These are phyloP conservation scores for Pseudolycoriella hygida DNA, from an alignment of 2,888 invertebrate genomes.

Conservation along the genomic window DNA sequence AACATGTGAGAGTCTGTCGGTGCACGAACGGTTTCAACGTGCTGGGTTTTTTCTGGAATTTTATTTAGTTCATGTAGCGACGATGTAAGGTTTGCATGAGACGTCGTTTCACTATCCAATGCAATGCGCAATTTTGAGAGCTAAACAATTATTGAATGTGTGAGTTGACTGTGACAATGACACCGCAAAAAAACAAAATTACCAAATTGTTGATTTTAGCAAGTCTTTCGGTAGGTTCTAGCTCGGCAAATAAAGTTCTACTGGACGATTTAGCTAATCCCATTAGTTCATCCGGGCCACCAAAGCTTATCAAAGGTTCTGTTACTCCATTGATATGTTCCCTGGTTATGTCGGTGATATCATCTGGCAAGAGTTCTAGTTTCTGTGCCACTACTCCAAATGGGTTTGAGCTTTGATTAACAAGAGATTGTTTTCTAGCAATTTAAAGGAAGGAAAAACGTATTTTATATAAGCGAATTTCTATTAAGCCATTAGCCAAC, in stretches of 20 bases:
- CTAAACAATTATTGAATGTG: constrained; percentile 32
- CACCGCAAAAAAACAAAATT: constrained; percentile 20
- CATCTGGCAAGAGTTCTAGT: constrained; percentile 21
- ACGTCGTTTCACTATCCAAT: constrained; percentile 51
- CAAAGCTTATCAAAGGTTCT: constrained; percentile 21
- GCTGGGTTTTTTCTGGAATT: constrained; percentile 11
- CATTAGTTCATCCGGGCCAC: constrained; percentile 60
- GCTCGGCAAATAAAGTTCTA: constrained; percentile 55
- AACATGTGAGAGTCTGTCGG: constrained; percentile 9
- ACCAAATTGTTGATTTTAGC: constrained; percentile 78
- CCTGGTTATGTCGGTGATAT: constrained; percentile 14
- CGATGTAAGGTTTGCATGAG: constrained; percentile 30
- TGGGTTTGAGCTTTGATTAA: constrained; percentile 34
- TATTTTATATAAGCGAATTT: not conserved
- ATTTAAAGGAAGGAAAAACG: not conserved
- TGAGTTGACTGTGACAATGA: not conserved
- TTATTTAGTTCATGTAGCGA: constrained; percentile 26
- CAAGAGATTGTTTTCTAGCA: constrained; percentile 43
- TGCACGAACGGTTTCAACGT: constrained; percentile 1
- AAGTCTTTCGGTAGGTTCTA: constrained; percentile 48
- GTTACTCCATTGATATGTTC: constrained; percentile 23
- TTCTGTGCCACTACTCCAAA: constrained; percentile 29
- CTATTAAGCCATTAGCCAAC: no score
- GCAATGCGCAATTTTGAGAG: constrained; percentile 56
- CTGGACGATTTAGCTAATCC: constrained; percentile 78